A percentile compares a stretch with the other conserved stretches of the same genome.
These are phyloP conservation scores for Corythornis madagascariensis DNA, from an alignment of 2,113 vertebrate genomes.

Conservation along the genomic window DNA sequence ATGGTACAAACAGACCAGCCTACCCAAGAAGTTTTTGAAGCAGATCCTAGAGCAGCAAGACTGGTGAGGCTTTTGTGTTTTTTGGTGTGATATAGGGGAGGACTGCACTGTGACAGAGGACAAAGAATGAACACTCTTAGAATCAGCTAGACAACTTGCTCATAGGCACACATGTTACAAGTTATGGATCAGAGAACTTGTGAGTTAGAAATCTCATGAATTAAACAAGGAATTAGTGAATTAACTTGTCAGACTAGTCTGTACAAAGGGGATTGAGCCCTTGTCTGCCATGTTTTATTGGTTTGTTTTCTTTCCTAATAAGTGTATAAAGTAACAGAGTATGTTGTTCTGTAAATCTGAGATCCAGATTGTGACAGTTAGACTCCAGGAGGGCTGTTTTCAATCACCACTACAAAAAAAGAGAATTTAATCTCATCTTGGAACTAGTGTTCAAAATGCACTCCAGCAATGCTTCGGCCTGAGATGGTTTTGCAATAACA, in stretches of 20 bases:
- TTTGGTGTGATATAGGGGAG: neutral
- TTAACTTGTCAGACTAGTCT: neutral
- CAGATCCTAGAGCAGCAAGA: neutral
- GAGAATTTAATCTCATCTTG: neutral
- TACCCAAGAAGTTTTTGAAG: neutral
- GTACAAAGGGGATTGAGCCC: neutral
- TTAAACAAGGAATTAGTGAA: neutral
- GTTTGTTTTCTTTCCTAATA: neutral
- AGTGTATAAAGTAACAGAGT: neutral
- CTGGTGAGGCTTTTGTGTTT: neutral
- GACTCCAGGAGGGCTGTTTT: neutral
- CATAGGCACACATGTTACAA: neutral
- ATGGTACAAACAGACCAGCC: neutral
- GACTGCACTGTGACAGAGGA: neutral
- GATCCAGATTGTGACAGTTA: neutral
- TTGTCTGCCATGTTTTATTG: neutral
- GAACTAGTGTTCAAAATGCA: neutral
- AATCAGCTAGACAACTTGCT: fast-evolving
- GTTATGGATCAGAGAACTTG: neutral
- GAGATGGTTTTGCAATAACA: neutral
- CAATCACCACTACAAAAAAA: neutral
- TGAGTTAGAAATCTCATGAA: neutral
- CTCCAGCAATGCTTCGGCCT: neutral
- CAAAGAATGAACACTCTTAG: neutral
- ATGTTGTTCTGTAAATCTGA: neutral